Base-by-base conservation (phyloP, 2,888 invertebrate genomes). In the Cyrtodaria siliqua region DNA sequence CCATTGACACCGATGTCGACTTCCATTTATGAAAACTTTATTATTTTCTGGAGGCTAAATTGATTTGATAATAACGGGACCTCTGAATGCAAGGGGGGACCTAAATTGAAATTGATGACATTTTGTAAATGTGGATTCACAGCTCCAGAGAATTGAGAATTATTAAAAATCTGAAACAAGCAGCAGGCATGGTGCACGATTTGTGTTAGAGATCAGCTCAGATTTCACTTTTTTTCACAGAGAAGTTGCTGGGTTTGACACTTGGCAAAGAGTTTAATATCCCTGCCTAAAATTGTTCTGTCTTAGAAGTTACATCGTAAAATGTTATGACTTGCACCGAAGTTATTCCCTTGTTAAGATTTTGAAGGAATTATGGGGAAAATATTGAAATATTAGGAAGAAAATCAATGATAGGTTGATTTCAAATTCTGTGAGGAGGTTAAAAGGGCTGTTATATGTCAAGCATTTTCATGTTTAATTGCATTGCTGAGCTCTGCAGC, bases 1-100 rank as follows among this genome's bases (percentile, higher is more conserved):
- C 55, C 72, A 76, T 80, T 76, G 80, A 76, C 75, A 73, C 68
- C 55, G 38, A 52, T 63, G 76, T 74, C 73, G 63, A 53, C 66
- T 73, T 73, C 76, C 74, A 77, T 80, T 80, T 80, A 80, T 80
- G 80, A 80, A 80, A 77, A 74, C 73, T 73, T 73, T 80, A 73
- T 77, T 80, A 77, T 77, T 77, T 80, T 80, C 80, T 63, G 55
- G 76, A 74, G 64, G 76, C 61, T 57, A 80, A 80, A 80, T 80
- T 73, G 75, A 76, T 76, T 72, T 69, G 76, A 80, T 80, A 76
- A 76, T 80, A 75, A 71, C 76, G 68, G 69, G 79, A 61, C 60
- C 69, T 49, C 61, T 33, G 29, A 44, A 72, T 62, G 56, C 72
- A 60, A 47, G 49, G 57, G 68, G 72, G 69, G 59, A 56, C 61